These are phyloP conservation scores for Brachionus paranguensis DNA, from an alignment of 1,140 invertebrate genomes.

Conservation along the genomic window DNA sequence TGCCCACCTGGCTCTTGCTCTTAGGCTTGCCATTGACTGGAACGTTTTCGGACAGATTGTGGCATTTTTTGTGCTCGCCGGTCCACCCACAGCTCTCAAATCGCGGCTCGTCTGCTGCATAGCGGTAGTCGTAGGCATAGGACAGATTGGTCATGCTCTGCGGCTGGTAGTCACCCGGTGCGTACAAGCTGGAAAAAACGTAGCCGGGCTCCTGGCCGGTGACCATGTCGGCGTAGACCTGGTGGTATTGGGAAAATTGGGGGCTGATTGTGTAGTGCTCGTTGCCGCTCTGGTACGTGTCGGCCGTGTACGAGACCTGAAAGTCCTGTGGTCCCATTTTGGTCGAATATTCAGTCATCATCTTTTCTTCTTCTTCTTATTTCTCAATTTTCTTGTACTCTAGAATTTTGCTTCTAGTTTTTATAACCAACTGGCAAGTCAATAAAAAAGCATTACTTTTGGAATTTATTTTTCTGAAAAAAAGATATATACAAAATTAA, in stretches of 20 bases:
- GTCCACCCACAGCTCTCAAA: background rate
- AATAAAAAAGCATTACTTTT: conserved; percentile 29
- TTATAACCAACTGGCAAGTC: background rate
- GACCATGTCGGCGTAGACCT: conserved; percentile 1
- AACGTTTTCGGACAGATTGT: background rate
- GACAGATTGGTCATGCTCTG: background rate
- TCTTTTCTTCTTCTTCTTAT: background rate
- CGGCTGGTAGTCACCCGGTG: background rate
- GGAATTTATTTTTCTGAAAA: background rate
- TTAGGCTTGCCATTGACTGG: background rate
- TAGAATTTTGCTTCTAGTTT: background rate
- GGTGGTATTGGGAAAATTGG: conserved; percentile 4
- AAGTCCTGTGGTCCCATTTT: conserved; percentile 1
- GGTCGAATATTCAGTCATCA: conserved; percentile 15
- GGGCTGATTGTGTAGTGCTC: background rate
- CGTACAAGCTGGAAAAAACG: background rate
- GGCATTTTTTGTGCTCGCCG: background rate
- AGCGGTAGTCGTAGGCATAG: background rate
- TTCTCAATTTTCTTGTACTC: background rate
- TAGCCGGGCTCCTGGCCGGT: background rate
- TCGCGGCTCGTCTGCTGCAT: background rate
- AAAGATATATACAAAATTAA: background rate
- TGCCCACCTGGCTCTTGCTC: background rate
- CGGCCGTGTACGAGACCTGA: background rate
- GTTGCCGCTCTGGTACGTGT: background rate